phyloP scores from a whole-genome alignment of 1,140 invertebrate genomes.

The Medauroidea extradentata region DNA sequence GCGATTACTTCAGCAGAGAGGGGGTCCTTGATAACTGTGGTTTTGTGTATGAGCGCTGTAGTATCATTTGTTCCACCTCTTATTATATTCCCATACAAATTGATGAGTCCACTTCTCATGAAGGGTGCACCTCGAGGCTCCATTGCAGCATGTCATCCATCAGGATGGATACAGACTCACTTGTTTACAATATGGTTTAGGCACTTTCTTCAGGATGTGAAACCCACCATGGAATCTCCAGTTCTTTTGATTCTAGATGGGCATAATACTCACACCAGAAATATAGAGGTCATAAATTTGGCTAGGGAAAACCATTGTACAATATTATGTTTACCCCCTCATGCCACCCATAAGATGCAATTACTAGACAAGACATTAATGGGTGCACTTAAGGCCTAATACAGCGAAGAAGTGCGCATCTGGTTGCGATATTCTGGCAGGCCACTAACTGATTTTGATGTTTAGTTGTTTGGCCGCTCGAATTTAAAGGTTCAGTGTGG shows the following conservation, averaged over 20 bases:
- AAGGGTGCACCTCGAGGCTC: conserved; percentile 25
- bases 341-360: conserved; percentile 26
- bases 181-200: conserved; percentile 39
- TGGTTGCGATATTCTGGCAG: conserved; percentile 12
- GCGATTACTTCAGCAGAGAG: conserved; percentile 29
- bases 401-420: conserved; percentile 14
- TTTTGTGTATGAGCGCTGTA: conserved; percentile 33
- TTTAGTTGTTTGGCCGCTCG: conserved; percentile 35
- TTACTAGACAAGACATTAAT: conserved; percentile 40
- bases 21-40: conserved; percentile 31
- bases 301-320: conserved; percentile 35
- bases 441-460: conserved; percentile 28
- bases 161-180: conserved; percentile 35
- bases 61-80: conserved; percentile 33
- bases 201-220: conserved; percentile 28
- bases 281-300: conserved; percentile 36
- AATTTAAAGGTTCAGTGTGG: conserved; percentile 35
- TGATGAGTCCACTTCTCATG: conserved; percentile 19
- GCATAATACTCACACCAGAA: conserved; percentile 38
- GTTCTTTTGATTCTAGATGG: conserved; percentile 41
- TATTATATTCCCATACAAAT: conserved; percentile 35
- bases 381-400: conserved; percentile 30
- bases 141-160: conserved; percentile 27
- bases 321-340: conserved; percentile 38
- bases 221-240: conserved; percentile 23